These are phyloP conservation scores for Aethina tumida DNA, from an alignment of 1,140 invertebrate genomes.

Conservation along the genomic window DNA sequence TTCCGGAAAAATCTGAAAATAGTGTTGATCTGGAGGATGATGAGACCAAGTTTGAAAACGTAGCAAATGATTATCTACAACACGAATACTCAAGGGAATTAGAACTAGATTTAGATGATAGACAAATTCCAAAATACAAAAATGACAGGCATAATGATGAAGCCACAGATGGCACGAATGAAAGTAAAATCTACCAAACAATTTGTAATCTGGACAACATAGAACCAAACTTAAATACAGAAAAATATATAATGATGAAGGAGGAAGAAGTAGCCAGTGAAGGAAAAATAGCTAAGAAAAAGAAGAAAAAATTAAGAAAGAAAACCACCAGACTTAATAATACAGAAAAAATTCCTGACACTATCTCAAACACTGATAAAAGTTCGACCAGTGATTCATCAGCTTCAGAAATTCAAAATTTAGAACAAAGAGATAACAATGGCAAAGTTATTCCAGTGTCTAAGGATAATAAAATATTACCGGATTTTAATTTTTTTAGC, in stretches of 20 bases:
- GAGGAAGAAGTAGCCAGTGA: constrained; percentile 31
- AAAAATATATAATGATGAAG: constrained; percentile 13
- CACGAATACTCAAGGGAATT: constrained; percentile 36
- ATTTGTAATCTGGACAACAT: constrained; percentile 59
- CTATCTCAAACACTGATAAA: constrained; percentile 18
- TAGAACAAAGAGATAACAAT: not conserved
- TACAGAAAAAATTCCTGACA: constrained; percentile 39
- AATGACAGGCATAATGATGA: constrained; percentile 32
- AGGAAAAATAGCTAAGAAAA: constrained; percentile 43
- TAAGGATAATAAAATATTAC: constrained; percentile 39
- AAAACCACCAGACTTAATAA: constrained; percentile 64
- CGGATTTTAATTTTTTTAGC: constrained; percentile 82
- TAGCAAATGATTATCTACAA: constrained; percentile 53
- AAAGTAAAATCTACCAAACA: constrained; percentile 40
- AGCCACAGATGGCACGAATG: constrained; percentile 31
- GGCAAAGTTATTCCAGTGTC: not conserved
- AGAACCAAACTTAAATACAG: constrained; percentile 34
- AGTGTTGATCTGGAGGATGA: constrained; percentile 28
- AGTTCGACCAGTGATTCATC: constrained; percentile 32
- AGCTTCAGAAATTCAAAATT: constrained; percentile 25
- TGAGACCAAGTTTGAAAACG: constrained; percentile 34
- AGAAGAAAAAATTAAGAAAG: constrained; percentile 71
- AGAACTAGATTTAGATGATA: too few species aligned
- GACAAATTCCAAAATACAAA: constrained; percentile 24
- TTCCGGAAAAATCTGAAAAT: constrained; percentile 54